Base-by-base conservation (phyloP, 2,888 invertebrate genomes). In the Eumacrocentrus americanus region DNA sequence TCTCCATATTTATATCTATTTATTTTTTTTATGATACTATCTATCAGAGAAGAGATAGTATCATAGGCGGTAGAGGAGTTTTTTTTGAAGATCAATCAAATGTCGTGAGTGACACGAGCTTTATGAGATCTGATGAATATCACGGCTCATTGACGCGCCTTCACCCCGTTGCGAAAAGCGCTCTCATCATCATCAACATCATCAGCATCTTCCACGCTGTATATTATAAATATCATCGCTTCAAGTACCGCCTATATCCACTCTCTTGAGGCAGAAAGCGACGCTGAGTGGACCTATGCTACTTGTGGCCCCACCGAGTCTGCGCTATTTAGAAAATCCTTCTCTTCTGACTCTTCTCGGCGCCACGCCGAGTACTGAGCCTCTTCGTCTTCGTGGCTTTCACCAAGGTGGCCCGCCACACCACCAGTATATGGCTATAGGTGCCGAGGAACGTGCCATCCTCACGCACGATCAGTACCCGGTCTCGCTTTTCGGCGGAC, bases 291-390 rank as follows among this genome's bases (percentile, higher is more conserved):
- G 7, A 40, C 16, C 51, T 48, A 59, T 64, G 53, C n/a, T 55
- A 57, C 18, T 35, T 34, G 12, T 34, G 64, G 63, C 66, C 65
- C 62, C 65, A 60, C 66, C 48, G 67, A 70, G 70, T 69, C 70
- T 64, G 66, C 60, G 67, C 67, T 73, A 73, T 73, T 73, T 73
- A 73, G 73, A 73, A 73, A 72, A 72, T 74, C 67, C 68, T 67
- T 68, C 67, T 29, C 29, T 29, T 29, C 29, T 4, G 29, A 29
- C 57, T 53, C 22, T 23, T 29, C 54, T 60, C 40, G 38, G n/a
- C 18, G 54, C 48, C 20, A 11, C 23, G 14, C 14, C 20, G 40
- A 37, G 47, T n/a, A 50, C 2, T 16, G 25, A 29, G 20, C 29
- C 38, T 48, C 48, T 60, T 53, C 48, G 48, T 54, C 47, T 59